phyloP scores from a whole-genome alignment of 2,113 vertebrate genomes.

The Hypanus sabinus region DNA sequence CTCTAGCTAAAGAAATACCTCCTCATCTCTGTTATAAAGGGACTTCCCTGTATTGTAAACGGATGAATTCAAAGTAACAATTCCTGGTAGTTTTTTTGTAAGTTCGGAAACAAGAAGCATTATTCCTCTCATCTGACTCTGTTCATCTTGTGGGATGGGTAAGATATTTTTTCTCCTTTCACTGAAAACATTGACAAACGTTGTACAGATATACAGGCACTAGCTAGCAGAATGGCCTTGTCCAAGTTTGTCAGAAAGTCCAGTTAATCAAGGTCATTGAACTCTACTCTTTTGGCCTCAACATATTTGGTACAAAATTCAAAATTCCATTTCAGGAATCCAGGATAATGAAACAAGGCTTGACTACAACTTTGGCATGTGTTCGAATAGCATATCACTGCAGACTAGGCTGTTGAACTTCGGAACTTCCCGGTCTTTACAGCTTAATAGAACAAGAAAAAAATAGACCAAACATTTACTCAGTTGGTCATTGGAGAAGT shows the following conservation, averaged over 20 bases:
- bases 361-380: not conserved
- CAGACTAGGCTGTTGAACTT: not conserved
- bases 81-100: not conserved
- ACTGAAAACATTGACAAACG: not conserved
- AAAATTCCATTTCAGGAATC: not conserved
- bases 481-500: not conserved
- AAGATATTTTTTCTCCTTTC: not conserved
- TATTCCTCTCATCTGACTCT: not conserved
- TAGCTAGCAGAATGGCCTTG: not conserved
- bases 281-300: not conserved
- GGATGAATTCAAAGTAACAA: not conserved
- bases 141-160: not conserved
- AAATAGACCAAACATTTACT: slow-evolving; percentile 2
- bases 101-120: not conserved
- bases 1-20: too few relatives aligned
- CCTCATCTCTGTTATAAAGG: too few relatives aligned
- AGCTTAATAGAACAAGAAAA: not conserved
- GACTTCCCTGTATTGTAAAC: not conserved
- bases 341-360: not conserved
- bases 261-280: not conserved
- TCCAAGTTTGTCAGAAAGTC: not conserved
- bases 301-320: not conserved
- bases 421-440: not conserved
- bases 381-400: not conserved
- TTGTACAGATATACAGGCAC: not conserved